phyloP scores from a whole-genome alignment of 2,113 vertebrate species.

The Cephalopholis sonnerati region DNA sequence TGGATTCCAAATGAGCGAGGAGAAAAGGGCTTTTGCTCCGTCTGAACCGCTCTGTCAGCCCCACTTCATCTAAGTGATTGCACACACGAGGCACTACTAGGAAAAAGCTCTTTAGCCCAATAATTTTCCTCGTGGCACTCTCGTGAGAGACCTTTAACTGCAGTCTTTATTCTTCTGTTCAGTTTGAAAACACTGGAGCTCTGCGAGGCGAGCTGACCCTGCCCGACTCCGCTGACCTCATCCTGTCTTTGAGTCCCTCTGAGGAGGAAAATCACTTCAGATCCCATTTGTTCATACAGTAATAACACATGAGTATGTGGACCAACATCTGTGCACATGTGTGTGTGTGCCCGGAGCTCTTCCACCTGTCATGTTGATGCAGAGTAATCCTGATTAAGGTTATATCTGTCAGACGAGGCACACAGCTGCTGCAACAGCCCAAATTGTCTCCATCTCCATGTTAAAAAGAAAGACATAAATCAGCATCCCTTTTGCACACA shows the following conservation, averaged over 20 bases:
- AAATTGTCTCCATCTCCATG: neutral
- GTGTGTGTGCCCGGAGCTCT: neutral
- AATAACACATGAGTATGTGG: neutral
- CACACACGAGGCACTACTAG: neutral
- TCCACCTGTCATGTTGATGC: slow-evolving; percentile 37
- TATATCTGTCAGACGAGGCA: slow-evolving; percentile 24
- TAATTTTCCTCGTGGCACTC: slow-evolving; percentile 29
- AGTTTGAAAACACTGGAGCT: neutral
- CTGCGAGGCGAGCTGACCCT: slow-evolving; percentile 5
- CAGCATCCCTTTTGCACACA: neutral
- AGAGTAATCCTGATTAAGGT: slow-evolving; percentile 45
- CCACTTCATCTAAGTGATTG: slow-evolving; percentile 44
- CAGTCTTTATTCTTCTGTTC: slow-evolving; percentile 10
- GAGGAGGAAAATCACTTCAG: slow-evolving; percentile 44
- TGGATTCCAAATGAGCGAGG: slow-evolving; percentile 29
- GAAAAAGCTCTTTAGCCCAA: slow-evolving; percentile 30
- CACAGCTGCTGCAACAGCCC: slow-evolving; percentile 21
- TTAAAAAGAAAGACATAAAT: slow-evolving; percentile 10
- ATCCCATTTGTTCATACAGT: slow-evolving; percentile 25
- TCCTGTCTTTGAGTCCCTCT: neutral
- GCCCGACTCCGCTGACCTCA: slow-evolving; percentile 24
- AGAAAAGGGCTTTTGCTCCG: slow-evolving; percentile 6
- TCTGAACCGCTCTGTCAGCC: slow-evolving; percentile 8
- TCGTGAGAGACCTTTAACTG: slow-evolving; percentile 1
- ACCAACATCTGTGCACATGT: slow-evolving; percentile 1